Evolutionary conservation across 2,113 vertebrate species (phyloP), one percentile per base, ranked within the genome.

Genomic region (Orcinus orca): DNA sequence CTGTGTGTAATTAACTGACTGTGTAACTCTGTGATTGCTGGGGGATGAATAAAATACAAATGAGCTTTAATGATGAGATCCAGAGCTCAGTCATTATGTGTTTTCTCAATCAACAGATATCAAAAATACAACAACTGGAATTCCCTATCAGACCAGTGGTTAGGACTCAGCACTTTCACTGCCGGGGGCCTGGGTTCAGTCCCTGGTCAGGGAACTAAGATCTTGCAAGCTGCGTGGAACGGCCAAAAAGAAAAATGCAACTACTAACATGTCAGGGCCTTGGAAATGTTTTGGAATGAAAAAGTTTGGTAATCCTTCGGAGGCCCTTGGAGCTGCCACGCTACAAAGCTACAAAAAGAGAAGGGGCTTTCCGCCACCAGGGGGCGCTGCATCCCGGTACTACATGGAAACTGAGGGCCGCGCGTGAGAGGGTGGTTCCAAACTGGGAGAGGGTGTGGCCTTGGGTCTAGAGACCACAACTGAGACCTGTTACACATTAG

Each of bases 31-130:
- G 53, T 47, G 84, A 33, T 62, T 90, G 58, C 73, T 44, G 80
- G 23, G 20, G 41, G 41, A 25, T 60, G 33, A 71, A 63, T 70
- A 90, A 84, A 85, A 93, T 74, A 92, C 81, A 90, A 90, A 65
- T 71, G 36, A 79, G 74, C 60, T 93, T 95, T 74, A 89, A 86
- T 74, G 63, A 93, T 80, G 63, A 3, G 17, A 85, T 80, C 65
- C 58, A 80, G 58, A 85, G 82, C 3, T 79, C 33, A 73, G 65
- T 85, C 11, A 25, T 80, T 73, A 93, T 50, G 26, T 31, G 71
- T 80, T 73, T 95, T 65, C 77, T 95, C 55, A 74, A 79, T 89
- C 73, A 85, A 95, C 18, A 85, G 44, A 33, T 79, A 89, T 73
- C 55, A 77, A 89, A 76, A 70, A 41, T 26, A 70, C 18, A 77